These are phyloP conservation scores for Akabosia matsudoensis DNA, from an alignment of 1,140 invertebrate genomes.

Conservation along the genomic window DNA sequence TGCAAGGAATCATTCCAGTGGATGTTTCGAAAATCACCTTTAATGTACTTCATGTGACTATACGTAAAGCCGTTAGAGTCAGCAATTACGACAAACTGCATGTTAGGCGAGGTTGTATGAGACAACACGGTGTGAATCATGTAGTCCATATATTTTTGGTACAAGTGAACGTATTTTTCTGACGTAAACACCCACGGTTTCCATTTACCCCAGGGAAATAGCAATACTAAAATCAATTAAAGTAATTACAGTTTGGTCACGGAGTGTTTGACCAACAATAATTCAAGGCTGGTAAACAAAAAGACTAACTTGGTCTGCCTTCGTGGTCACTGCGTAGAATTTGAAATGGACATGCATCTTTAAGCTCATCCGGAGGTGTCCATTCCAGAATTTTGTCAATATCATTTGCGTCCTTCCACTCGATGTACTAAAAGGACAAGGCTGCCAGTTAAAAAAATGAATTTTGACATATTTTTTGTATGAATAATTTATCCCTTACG, in stretches of 20 bases:
- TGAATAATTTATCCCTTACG: not conserved
- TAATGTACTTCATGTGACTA: conserved; percentile 30
- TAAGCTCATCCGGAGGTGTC: conserved; percentile 15
- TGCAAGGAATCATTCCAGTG: too few species aligned
- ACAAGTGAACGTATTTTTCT: not conserved
- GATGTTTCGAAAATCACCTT: too few species aligned
- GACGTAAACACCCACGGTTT: conserved; percentile 25
- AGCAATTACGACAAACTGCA: conserved; percentile 27
- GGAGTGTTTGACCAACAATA: not conserved
- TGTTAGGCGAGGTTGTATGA: conserved; percentile 13
- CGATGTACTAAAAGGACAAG: not conserved
- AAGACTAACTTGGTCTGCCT: not conserved
- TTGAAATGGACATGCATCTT: conserved; percentile 5
- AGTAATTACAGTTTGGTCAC: not conserved
- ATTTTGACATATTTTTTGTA: not conserved
- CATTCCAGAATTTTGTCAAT: conserved; percentile 17
- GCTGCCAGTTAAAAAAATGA: not conserved
- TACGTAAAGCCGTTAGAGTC: conserved; percentile 30
- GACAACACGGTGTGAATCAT: conserved; percentile 29
- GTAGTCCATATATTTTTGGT: conserved; percentile 29
- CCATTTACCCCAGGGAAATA: conserved; percentile 27
- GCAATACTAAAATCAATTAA: not conserved
- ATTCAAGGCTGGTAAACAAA: not conserved
- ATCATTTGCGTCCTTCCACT: conserved; percentile 4
- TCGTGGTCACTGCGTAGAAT: not conserved